These are phyloP conservation scores for Drosophila nigritarsus DNA, from an alignment of 2,888 invertebrate species.

Conservation along the genomic window DNA sequence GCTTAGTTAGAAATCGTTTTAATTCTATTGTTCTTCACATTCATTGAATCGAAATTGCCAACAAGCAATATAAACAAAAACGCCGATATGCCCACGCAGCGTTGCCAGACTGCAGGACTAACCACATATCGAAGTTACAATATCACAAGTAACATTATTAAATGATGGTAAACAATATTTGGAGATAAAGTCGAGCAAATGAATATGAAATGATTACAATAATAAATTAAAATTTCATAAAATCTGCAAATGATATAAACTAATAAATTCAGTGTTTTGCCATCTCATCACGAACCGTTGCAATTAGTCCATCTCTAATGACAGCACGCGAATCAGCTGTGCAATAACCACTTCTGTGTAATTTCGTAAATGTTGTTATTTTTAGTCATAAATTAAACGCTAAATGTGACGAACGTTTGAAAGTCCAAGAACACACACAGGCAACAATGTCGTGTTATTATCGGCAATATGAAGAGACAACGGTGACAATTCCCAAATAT, in stretches of 20 bases:
- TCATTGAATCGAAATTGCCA: slow-evolving; percentile 56
- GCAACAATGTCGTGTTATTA: slow-evolving; percentile 90
- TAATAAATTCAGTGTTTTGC: not conserved
- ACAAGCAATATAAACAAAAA: slow-evolving; percentile 71
- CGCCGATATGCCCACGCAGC: slow-evolving; percentile 33
- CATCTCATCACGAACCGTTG: not conserved
- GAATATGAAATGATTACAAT: not conserved
- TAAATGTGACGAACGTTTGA: slow-evolving; percentile 16
- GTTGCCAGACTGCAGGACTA: slow-evolving; percentile 30
- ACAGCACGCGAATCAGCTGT: slow-evolving; percentile 40
- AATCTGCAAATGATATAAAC: not conserved
- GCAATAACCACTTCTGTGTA: slow-evolving; percentile 10
- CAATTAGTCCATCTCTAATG: slow-evolving; percentile 13
- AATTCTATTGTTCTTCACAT: slow-evolving; percentile 20
- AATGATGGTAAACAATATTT: not conserved
- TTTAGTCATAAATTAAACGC: slow-evolving; percentile 12
- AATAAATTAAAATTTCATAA: not conserved
- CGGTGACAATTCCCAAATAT: slow-evolving; percentile 88
- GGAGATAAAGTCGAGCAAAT: not conserved
- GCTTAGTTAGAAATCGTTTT: slow-evolving; percentile 35
- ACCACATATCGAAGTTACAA: slow-evolving; percentile 5
- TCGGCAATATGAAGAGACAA: slow-evolving; percentile 88
- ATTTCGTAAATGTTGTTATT: slow-evolving; percentile 27
- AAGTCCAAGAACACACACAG: slow-evolving; percentile 14
- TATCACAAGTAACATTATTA: not conserved